A percentile compares a stretch with the other conserved stretches of the same genome.
Conservation (phyloP, 1,140 invertebrate species). For the Lethocerus indicus region DNA sequence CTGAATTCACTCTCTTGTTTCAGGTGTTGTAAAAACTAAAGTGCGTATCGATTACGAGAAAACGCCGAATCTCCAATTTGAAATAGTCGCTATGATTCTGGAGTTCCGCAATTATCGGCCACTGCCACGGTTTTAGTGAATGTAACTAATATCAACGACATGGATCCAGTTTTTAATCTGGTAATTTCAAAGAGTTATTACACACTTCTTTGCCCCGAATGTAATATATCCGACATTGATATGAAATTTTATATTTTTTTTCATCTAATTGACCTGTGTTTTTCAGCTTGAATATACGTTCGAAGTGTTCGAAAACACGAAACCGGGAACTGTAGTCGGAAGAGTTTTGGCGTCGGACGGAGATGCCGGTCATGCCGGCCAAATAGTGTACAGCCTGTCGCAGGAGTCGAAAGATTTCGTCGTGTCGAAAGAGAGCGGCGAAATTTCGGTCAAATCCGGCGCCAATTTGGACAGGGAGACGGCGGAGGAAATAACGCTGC, state of each 20-base stretch:
- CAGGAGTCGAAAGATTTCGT: slow-evolving; percentile 49
- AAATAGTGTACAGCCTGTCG: slow-evolving; percentile 58
- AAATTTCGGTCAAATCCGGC: slow-evolving; percentile 54
- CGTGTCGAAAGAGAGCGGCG: slow-evolving; percentile 53
- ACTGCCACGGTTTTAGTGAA: slow-evolving; percentile 55
- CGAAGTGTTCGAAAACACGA: slow-evolving; percentile 54
- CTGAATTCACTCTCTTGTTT: slow-evolving; percentile 3
- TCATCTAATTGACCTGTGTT: slow-evolving; percentile 8
- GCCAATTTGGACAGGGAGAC: slow-evolving; percentile 64
- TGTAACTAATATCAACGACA: slow-evolving; percentile 75
- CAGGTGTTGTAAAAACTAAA: slow-evolving; percentile 61
- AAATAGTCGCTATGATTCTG: slow-evolving; percentile 66
- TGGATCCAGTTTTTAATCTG: slow-evolving; percentile 56
- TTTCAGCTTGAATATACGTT: slow-evolving; percentile 42
- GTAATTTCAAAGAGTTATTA: slow-evolving; percentile 13
- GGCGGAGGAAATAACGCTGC: slow-evolving; percentile 47
- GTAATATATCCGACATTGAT: not conserved
- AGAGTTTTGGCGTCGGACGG: slow-evolving; percentile 52
- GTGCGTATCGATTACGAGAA: slow-evolving; percentile 70
- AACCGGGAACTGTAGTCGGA: slow-evolving; percentile 43
- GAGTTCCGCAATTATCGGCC: slow-evolving; percentile 60
- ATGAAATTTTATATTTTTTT: too few relatives aligned
- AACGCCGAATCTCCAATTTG: slow-evolving; percentile 55
- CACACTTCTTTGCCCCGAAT: not conserved
- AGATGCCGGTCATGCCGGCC: slow-evolving; percentile 55